Conservation (phyloP, 2,888 invertebrate genomes). For the Tuberolachnus salignus region DNA sequence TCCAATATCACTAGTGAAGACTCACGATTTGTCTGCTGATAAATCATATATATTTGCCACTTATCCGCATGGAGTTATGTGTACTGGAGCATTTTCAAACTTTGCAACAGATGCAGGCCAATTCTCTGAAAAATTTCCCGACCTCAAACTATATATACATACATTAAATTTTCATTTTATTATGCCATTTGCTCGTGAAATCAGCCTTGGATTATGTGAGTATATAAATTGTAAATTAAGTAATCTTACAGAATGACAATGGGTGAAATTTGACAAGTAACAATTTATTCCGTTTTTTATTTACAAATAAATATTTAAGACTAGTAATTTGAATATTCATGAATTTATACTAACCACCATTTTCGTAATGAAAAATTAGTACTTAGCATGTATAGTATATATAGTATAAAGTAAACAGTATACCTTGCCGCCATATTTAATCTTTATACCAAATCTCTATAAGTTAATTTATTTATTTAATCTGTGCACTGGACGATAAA, state of each 20-base stretch:
- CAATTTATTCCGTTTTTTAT: too few relatives aligned
- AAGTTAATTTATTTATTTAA: too few relatives aligned
- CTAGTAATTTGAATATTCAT: too few relatives aligned
- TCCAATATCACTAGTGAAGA: constrained; percentile 82
- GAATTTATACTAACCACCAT: too few relatives aligned
- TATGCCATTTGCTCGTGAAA: constrained; percentile 75
- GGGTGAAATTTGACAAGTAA: background rate
- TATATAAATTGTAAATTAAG: too few relatives aligned
- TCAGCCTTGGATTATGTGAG: constrained; percentile 68
- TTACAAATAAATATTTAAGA: too few relatives aligned
- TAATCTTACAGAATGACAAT: background rate
- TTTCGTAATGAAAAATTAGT: too few relatives aligned
- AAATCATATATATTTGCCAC: constrained; percentile 84
- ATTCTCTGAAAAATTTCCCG: constrained; percentile 69
- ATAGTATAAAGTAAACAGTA: too few relatives aligned
- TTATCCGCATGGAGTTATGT: constrained; percentile 90
- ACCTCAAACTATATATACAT: constrained; percentile 68
- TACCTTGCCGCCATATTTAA: too few relatives aligned
- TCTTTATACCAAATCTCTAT: too few relatives aligned
- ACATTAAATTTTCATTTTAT: constrained; percentile 77
- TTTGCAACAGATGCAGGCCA: constrained; percentile 75
- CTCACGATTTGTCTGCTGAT: constrained; percentile 77
- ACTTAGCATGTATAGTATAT: too few relatives aligned
- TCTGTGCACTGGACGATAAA: too few relatives aligned
- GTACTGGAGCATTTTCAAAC: constrained; percentile 78